Evolutionary conservation across 2,888 invertebrate species (phyloP), one percentile per base, ranked within the genome.

Genomic region (Timema cristinae): DNA sequence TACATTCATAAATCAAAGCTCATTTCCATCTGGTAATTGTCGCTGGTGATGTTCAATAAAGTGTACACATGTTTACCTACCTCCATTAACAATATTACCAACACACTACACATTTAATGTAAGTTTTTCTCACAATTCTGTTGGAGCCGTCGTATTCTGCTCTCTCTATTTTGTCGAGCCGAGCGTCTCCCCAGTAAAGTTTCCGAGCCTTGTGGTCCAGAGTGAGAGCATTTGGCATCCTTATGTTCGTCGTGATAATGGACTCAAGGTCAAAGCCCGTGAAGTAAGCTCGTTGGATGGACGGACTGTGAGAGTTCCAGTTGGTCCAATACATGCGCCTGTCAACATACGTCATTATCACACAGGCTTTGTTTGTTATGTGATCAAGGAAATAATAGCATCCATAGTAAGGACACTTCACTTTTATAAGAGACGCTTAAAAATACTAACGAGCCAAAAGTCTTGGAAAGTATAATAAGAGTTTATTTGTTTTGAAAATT

Each of bases 321-420:
- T 96, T 94, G 9, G 93, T 94, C 94, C 95, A 96, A 83, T 92
- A 96, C 68, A 93, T 82, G 15, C 87, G 86, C 67, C 89, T 88
- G 77, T 78, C 77, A 76, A 63, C n/a, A 4, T 32, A 32, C 32
- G 32, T 32, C 32, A 32, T 32, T 32, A 32, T 32, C 32, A 32
- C 32, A 4, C 32, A 32, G 32, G 32, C 32, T 32, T 32, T 32
- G 32, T 32, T 32, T 32, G 32, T 32, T 32, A 32, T 32, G 32
- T 32, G 4, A 32, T n/a, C 32, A 32, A 32, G 32, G 32, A 32
- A 32, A 32, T 32, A 32, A 32, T 32, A 32, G 32, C 32, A 32
- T 32, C 32, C 32, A 32, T 32, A 32, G 4, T 32, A 32, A 2
- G 32, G 32, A 32, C 32, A 32, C 32, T 32, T 32, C 32, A 32